These are phyloP conservation scores for Nothobranchius furzeri DNA, from an alignment of 2,113 vertebrate genomes.

Conservation along the genomic window DNA sequence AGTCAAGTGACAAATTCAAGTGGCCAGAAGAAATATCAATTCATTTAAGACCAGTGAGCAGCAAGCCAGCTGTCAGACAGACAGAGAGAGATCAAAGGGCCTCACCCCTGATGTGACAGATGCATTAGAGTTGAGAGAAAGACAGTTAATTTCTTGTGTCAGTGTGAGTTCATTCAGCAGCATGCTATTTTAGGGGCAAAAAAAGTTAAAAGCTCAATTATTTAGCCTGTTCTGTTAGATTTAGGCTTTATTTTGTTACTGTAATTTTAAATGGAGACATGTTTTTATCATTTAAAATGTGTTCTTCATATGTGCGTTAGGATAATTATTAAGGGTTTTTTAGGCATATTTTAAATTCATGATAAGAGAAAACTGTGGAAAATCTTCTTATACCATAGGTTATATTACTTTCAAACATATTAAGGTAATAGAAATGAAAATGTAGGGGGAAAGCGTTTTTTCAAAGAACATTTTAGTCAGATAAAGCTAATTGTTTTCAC, in stretches of 20 bases:
- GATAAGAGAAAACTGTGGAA: too few species aligned
- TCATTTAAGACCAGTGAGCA: slow-evolving; percentile 76
- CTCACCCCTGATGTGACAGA: slow-evolving; percentile 68
- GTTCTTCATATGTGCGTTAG: background rate
- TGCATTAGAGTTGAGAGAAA: slow-evolving; percentile 70
- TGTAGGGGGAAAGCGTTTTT: too few species aligned
- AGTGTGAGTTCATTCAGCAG: slow-evolving; percentile 34
- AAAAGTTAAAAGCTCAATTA: slow-evolving; percentile 26
- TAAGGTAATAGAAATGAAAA: too few species aligned
- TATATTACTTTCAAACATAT: background rate
- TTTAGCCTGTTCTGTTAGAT: slow-evolving; percentile 1
- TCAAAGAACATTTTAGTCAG: too few species aligned
- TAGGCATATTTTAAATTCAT: too few species aligned
- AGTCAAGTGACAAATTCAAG: slow-evolving; percentile 79
- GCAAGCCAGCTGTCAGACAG: slow-evolving; percentile 68
- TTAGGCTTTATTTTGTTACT: background rate
- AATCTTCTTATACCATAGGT: too few species aligned
- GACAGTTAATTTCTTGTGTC: slow-evolving; percentile 70
- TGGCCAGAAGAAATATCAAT: slow-evolving; percentile 79
- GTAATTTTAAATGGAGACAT: too few species aligned
- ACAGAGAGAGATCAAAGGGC: slow-evolving; percentile 63
- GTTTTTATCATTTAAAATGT: background rate
- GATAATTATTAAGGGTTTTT: background rate
- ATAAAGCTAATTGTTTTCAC: too few species aligned
- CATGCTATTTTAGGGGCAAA: slow-evolving; percentile 25